These are phyloP conservation scores for Aproaerema taeniolella DNA, from an alignment of 2,888 invertebrate genomes.

Conservation along the genomic window DNA sequence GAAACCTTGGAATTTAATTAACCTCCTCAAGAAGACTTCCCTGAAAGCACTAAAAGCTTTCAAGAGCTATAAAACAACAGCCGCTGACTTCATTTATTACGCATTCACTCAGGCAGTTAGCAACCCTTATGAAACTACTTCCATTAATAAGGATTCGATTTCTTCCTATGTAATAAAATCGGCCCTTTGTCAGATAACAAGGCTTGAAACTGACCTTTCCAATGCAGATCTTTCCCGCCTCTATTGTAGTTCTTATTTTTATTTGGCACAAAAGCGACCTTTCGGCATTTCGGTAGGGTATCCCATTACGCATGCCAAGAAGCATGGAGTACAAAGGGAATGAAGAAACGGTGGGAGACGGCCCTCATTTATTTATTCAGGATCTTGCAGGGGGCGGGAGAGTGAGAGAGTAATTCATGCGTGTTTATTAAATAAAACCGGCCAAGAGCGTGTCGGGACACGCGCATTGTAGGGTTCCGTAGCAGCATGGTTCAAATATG, in stretches of 20 bases:
- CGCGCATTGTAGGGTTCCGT: no score
- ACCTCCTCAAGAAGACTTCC: no score
- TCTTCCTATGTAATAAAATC: constrained; percentile 21
- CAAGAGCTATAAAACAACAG: background rate
- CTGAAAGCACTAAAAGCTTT: no score
- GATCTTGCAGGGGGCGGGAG: constrained; percentile 45
- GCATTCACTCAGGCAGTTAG: background rate
- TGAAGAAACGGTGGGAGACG: constrained; percentile 54
- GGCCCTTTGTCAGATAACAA: constrained; percentile 23
- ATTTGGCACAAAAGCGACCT: constrained; percentile 48
- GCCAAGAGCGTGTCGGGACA: no score
- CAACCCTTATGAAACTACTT: constrained; percentile 1
- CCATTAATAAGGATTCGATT: background rate
- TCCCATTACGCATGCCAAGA: constrained; percentile 45
- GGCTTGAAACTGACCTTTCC: constrained; percentile 25
- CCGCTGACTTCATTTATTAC: background rate
- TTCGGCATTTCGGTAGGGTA: constrained; percentile 56
- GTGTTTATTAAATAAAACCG: constrained; percentile 60
- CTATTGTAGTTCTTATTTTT: constrained; percentile 1
- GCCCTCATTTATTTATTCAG: constrained; percentile 69
- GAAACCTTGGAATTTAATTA: no score
- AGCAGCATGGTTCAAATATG: no score
- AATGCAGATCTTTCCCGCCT: constrained; percentile 31
- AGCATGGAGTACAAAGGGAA: constrained; percentile 49
- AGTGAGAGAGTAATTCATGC: constrained; percentile 64